These are phyloP conservation scores for Archips xylosteana DNA, from an alignment of 2,888 invertebrate genomes.

Conservation along the genomic window DNA sequence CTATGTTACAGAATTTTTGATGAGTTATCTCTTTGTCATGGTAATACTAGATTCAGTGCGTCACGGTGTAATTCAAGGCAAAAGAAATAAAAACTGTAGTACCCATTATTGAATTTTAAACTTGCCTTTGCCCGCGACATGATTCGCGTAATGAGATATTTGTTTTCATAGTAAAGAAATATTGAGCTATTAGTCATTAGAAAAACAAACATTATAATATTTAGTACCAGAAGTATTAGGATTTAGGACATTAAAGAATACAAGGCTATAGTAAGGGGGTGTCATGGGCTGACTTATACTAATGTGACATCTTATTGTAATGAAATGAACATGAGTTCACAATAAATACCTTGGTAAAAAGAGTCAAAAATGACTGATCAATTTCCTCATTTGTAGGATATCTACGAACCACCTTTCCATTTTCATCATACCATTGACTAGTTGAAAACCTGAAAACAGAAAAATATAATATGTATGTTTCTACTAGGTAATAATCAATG, in stretches of 20 bases:
- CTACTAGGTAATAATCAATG: too few species aligned
- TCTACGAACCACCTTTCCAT: slow-evolving; percentile 88
- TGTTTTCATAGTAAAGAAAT: background rate
- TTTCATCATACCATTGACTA: slow-evolving; percentile 94
- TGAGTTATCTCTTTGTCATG: slow-evolving; percentile 36
- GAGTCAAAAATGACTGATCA: slow-evolving; percentile 76
- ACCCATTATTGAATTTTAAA: background rate
- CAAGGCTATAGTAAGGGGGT: too few species aligned
- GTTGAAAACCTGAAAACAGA: slow-evolving; percentile 87
- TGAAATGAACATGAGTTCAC: background rate
- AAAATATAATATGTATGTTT: slow-evolving; percentile 8
- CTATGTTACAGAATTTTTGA: slow-evolving; percentile 20
- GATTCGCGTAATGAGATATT: background rate
- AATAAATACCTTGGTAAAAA: slow-evolving; percentile 71
- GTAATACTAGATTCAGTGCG: slow-evolving; percentile 15
- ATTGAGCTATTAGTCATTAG: background rate
- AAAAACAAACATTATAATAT: too few species aligned
- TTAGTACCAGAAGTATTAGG: too few species aligned
- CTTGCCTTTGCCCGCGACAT: background rate
- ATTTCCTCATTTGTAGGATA: slow-evolving; percentile 79
- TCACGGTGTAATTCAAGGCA: slow-evolving; percentile 4
- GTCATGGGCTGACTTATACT: too few species aligned
- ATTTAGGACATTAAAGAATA: too few species aligned
- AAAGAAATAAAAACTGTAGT: background rate
- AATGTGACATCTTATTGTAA: too few species aligned